Evolutionary conservation across 2,113 vertebrate genomes (phyloP).

Genomic region (Peromyscus maniculatus): DNA sequence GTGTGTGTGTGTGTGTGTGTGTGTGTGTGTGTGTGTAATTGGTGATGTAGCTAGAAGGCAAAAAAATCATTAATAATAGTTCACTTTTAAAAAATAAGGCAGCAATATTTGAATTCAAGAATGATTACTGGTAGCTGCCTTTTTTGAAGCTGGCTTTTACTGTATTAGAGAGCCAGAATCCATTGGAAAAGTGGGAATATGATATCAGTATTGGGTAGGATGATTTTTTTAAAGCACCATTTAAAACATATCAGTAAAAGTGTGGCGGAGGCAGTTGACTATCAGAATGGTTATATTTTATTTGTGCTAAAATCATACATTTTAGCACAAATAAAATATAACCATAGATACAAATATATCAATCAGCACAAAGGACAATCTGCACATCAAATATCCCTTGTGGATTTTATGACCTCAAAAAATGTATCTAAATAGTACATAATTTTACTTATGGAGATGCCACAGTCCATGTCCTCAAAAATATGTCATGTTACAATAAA

Average conservation of each 20-base stretch:
- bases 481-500: neutral
- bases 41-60: neutral
- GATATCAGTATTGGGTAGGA: neutral
- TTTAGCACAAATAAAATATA: too few relatives aligned
- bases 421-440: neutral
- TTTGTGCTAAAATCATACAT: too few relatives aligned
- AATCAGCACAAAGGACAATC: neutral
- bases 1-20: too few relatives aligned
- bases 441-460: neutral
- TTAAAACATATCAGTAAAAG: neutral
- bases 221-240: neutral
- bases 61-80: neutral
- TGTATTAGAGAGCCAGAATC: neutral
- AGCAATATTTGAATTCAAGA: neutral
- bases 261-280: neutral
- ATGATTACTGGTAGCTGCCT: neutral
- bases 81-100: neutral
- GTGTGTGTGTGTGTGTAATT: too few relatives aligned
- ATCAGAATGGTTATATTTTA: neutral
- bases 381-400: neutral
- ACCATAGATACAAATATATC: neutral
- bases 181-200: neutral
- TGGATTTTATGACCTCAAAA: neutral
- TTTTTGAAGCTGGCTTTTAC: neutral
- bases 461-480: neutral